Evolutionary conservation across 2,113 vertebrate species (phyloP), one percentile per base, ranked within the genome.

Genomic region (Cyanocitta stelleri): DNA sequence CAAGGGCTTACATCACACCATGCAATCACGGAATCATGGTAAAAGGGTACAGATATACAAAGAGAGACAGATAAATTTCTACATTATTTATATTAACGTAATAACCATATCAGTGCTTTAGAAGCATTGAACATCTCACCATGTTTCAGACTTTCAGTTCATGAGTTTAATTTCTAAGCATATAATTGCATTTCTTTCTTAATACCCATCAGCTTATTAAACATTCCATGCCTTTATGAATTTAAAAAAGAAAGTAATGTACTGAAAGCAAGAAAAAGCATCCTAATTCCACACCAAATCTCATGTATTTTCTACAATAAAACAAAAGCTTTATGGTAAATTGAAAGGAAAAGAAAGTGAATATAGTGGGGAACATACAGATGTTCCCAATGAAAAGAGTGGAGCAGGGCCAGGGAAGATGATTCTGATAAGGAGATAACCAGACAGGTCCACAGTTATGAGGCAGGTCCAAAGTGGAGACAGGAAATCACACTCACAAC

Each of bases 241-340:
- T 54, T 69, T 66, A 13, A 71, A 56, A 74, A 80, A n/a, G 3
- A 35, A 91, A 83, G 22, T 32, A 80, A 84, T n/a, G 22, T n/a
- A 83, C 46, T 49, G 46, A 95, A 90, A 90, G 22, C n/a, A 84
- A 54, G 49, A 63, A 82, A 11, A 89, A 80, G 68, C 33, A n/a
- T 14, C 8, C 19, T 54, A 33, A 35, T 83, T 61, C 21, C 37
- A 61, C 13, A 22, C 6, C 6, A 7, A 78, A 69, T 15, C 17
- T 41, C 35, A 18, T 19, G 30, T 9, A 33, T 44, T 88, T 82
- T 79, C n/a, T 66, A 21, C 22, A 56, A 61, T 48, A n/a, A 75
- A 91, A 55, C 51, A 87, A 77, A 44, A 93, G 37, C 9, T 68
- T 72, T 22, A 59, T 10, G 6, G 33, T 67, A 87, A 85, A 75